These are phyloP conservation scores for Spilogale gracilis DNA, from an alignment of 2,113 vertebrate species.

Conservation along the genomic window DNA sequence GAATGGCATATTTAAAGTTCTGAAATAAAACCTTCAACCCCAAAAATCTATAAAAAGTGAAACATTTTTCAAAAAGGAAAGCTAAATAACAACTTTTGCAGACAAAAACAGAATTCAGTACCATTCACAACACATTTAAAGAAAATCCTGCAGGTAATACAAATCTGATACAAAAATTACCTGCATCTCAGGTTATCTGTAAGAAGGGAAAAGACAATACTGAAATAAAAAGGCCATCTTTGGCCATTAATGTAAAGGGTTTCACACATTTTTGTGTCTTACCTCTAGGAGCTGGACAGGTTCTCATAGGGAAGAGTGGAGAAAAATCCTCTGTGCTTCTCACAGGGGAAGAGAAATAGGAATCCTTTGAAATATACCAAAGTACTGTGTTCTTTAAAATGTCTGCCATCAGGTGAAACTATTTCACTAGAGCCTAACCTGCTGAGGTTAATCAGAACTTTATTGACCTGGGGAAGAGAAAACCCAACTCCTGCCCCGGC, in stretches of 20 bases:
- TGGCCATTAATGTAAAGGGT: not conserved
- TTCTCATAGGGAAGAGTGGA: not conserved
- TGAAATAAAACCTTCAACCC: not conserved
- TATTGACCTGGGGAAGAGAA: not conserved
- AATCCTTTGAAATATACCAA: not conserved
- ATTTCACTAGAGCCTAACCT: not conserved
- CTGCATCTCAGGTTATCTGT: not conserved
- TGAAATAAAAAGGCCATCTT: not conserved
- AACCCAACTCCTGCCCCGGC: not conserved
- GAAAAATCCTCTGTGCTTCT: not conserved
- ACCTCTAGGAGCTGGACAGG: not conserved
- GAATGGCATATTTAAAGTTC: not conserved
- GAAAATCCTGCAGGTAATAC: not conserved
- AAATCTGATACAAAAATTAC: not conserved
- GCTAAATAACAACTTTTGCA: not conserved
- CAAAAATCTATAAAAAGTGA: not conserved
- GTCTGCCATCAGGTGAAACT: not conserved
- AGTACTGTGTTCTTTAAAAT: not conserved
- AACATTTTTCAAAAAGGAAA: constrained; percentile 3
- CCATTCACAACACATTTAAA: not conserved
- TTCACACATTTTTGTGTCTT: not conserved
- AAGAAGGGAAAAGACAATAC: not conserved
- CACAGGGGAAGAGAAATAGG: not conserved
- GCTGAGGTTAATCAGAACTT: not conserved
- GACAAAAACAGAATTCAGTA: not conserved